phyloP scores from a whole-genome alignment of 2,888 invertebrate species.

The Heliconius ethilla region DNA sequence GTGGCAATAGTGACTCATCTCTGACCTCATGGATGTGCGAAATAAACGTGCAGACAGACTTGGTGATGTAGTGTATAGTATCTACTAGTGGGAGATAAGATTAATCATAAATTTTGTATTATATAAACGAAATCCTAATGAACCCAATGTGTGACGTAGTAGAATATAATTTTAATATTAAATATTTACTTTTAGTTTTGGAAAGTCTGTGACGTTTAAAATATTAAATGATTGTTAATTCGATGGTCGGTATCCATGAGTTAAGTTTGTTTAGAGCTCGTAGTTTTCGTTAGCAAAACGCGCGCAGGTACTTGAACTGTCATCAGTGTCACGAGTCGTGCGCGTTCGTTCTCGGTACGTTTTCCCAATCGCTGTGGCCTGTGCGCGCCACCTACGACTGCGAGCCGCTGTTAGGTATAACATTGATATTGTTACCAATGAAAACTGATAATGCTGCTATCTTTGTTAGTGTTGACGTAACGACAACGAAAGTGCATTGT shows the following conservation, averaged over 20 bases:
- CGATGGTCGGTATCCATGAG: constrained; percentile 11
- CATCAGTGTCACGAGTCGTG: constrained; percentile 45
- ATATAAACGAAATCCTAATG: background rate
- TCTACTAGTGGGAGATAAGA: background rate
- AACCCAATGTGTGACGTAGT: background rate
- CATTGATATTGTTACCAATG: constrained; percentile 31
- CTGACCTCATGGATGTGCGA: constrained; percentile 64
- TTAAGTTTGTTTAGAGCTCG: constrained; percentile 47
- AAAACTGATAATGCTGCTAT: constrained; percentile 30
- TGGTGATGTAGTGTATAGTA: constrained; percentile 42
- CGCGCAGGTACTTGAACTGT: constrained; percentile 52
- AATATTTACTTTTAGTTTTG: background rate
- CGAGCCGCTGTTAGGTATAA: constrained; percentile 12
- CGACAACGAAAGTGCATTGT: constrained; percentile 26
- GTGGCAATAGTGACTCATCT: constrained; percentile 75
- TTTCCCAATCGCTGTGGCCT: constrained; percentile 5
- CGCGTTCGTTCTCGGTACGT: constrained; percentile 11
- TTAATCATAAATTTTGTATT: constrained; percentile 13
- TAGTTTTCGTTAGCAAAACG: constrained; percentile 61
- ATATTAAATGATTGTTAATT: constrained; percentile 3
- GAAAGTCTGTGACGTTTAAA: background rate
- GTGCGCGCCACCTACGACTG: background rate
- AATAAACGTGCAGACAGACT: constrained; percentile 46
- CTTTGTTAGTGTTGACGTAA: constrained; percentile 15
- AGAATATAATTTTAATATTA: background rate